Evolutionary conservation across 2,888 invertebrate genomes (phyloP), one percentile per base, ranked within the genome.

Genomic region (Malthinus seriepunctatus): DNA sequence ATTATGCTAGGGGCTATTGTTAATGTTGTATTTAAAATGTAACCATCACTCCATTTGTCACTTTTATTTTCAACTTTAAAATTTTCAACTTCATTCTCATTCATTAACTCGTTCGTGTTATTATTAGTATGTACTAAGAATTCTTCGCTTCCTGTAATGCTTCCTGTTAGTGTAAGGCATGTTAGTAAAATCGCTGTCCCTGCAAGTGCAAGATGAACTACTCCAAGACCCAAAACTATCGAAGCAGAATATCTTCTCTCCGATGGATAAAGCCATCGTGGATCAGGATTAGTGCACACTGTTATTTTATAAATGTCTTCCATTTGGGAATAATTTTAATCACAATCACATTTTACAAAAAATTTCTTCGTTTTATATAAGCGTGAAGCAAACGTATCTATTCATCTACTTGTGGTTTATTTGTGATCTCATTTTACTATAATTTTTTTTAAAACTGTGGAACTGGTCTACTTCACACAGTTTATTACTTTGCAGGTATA

Each of bases 241-340:
- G 87, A 86, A 0, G 88, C 86, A 0, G 87, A 87, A 69, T 88
- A 88, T 52, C 87, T 78, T 63, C 87, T 76, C 71, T 88, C 88
- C 0, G 87, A 87, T 1, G 88, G 88, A 66, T 86, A 87, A 33
- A 84, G 70, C n/a, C 79, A 77, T 58, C 83, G 79, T 1, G 84
- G 81, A 66, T 85, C 83, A 1, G 84, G 84, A 72, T 84, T 83
- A 7, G 85, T 83, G 73, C 84, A 84, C 70, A 87, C 85, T 79
- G 85, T 86, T 60, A 88, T 84, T 65, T 87, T 86, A 71, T 86
- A 87, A 11, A 87, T 84, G 76, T 85, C 85, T 79, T 88, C 86
- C 86, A 87, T 87, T 42, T 8, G 8, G 10, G 14, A 23, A 39
- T 39, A 15, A 42, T 42, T 42, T 42, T 15, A 42, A 15, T 42